Evolutionary conservation across 2,113 vertebrate species (phyloP), one percentile per base, ranked within the genome.

Genomic region (Psammodynastes pulverulentus): DNA sequence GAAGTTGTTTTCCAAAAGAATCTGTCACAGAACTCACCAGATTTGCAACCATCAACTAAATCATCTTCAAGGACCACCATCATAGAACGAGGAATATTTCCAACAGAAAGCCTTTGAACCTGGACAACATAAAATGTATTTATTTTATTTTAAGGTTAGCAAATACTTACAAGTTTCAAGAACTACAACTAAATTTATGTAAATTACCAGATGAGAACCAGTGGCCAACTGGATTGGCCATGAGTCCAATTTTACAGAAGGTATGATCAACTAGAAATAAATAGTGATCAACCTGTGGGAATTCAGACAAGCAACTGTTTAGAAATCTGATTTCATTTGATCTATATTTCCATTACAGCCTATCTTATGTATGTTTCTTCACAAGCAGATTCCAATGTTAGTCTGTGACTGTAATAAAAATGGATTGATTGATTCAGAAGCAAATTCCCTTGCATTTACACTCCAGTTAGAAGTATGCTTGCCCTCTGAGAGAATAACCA

Each of bases 71-170:
- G 97, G 94, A 98, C 97, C 91, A 99, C 98, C 93, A 98, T 96
- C 98, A 99, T 98, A 84, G 99, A 99, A 29, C 99, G 98, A 95
- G 99, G 99, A 94, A 99, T 99, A 95, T 98, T 99, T 94, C 99
- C 99, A 94, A 99, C 98, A 45, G 98, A 98, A 13, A 99, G 97
- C 89, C 98, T 98, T 96, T 99, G 99, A 84, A 98, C 99, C 99
- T 99, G 94, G 46, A 45, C 52, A 91, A 84, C 39, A 84, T 21
- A 72, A 94, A 96, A n/a, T 39, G 4, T 54, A 43, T 91, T 26
- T 53, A 48, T 67, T 67, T 87, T 87, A 62, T 62, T 95, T 93
- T 86, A 89, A 94, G 5, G 87, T 67, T 84, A 10, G 43, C 15
- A 93, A 56, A 79, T 90, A 48, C 12, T 84, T 52, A 9, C 24